Conservation (phyloP, 2,797 vertebrate genomes). For the Bucorvus abyssinicus region DNA sequence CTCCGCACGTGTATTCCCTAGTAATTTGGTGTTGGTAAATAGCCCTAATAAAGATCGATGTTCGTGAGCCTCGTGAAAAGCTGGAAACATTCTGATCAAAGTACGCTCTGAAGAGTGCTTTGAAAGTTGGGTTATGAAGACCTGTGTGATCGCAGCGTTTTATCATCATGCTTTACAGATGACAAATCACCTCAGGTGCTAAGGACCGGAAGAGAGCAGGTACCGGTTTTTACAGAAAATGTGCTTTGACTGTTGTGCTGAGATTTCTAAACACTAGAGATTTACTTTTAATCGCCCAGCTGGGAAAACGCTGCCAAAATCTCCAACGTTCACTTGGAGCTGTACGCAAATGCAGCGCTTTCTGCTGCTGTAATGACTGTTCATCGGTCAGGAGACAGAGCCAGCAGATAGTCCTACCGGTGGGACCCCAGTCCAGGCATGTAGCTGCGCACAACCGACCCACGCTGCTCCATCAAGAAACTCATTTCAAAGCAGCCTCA, state of each 20-base stretch:
- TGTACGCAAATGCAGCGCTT: background rate
- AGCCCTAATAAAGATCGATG: constrained; percentile 33
- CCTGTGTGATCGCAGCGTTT: constrained; percentile 8
- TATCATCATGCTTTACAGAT: background rate
- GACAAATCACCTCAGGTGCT: constrained; percentile 30
- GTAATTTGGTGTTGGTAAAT: background rate
- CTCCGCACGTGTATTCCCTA: background rate
- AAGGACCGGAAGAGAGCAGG: background rate
- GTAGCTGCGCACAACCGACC: background rate
- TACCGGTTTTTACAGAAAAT: background rate
- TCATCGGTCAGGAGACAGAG: background rate
- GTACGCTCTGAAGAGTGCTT: background rate
- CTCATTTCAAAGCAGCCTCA: background rate
- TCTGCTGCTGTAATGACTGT: background rate
- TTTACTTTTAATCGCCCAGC: background rate
- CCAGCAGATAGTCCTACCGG: background rate
- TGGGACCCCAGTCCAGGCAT: background rate
- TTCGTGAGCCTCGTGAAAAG: background rate
- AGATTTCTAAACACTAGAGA: background rate
- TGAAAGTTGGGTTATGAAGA: constrained; percentile 31
- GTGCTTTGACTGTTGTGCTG: background rate
- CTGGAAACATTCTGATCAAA: constrained; percentile 38
- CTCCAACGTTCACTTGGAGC: background rate
- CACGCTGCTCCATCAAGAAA: background rate
- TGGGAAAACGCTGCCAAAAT: background rate